These are phyloP conservation scores for Peromyscus maniculatus DNA, from an alignment of 2,113 vertebrate species.

Conservation along the genomic window DNA sequence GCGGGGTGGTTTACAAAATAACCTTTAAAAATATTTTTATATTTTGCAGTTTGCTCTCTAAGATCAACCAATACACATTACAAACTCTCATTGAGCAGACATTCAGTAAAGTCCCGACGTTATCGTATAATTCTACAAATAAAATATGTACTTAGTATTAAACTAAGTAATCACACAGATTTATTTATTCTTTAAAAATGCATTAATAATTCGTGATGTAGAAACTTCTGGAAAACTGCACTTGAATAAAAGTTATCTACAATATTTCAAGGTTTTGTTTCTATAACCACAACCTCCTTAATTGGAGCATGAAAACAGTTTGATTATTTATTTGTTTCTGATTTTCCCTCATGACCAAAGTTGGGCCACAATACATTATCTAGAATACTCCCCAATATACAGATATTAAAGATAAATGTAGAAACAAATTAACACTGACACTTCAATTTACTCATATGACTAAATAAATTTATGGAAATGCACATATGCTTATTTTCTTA, in stretches of 20 bases:
- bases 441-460: neutral
- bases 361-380: neutral
- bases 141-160: neutral
- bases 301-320: constrained; percentile 36
- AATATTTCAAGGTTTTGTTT: constrained; percentile 7
- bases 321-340: constrained; percentile 7
- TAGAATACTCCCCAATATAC: neutral
- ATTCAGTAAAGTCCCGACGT: neutral
- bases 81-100: neutral
- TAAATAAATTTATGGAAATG: constrained; percentile 14
- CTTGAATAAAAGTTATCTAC: constrained; percentile 1
- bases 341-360: constrained; percentile 30
- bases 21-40: constrained; percentile 31
- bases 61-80: neutral
- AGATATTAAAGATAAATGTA: constrained; percentile 30
- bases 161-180: constrained; percentile 41
- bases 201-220: constrained; percentile 7
- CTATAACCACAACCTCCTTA: neutral
- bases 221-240: constrained; percentile 31
- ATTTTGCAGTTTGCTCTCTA: constrained; percentile 12
- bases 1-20: neutral
- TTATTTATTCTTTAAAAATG: neutral
- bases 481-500: neutral
- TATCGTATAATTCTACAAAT: neutral
- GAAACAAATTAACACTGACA: constrained; percentile 42